These are phyloP conservation scores for Muraenolepis orangiensis DNA, from an alignment of 2,797 vertebrate genomes.

Conservation along the genomic window DNA sequence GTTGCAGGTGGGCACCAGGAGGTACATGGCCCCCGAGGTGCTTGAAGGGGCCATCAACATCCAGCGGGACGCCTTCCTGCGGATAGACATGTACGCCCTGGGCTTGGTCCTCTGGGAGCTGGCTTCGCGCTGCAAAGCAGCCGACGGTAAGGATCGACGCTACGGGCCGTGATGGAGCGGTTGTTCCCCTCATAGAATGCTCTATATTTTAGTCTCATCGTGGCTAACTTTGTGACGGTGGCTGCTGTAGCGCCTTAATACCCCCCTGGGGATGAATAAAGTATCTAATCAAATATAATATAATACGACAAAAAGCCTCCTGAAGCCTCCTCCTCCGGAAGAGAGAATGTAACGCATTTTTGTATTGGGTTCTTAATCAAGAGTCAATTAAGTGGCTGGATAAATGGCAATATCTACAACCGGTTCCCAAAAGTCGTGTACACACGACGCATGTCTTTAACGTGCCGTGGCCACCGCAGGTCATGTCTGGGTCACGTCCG, in stretches of 20 bases:
- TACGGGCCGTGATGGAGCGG: background rate
- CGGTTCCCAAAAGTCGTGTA: too few species aligned
- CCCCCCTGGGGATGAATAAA: background rate
- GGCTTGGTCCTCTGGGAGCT: slow-evolving; percentile 91
- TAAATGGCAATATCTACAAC: too few species aligned
- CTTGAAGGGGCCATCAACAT: slow-evolving; percentile 94
- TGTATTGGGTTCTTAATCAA: too few species aligned
- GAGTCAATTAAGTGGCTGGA: too few species aligned
- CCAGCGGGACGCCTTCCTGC: slow-evolving; percentile 89
- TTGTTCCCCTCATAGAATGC: background rate
- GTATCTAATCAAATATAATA: background rate
- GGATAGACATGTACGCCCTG: slow-evolving; percentile 95
- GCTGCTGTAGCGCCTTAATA: background rate
- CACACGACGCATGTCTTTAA: background rate
- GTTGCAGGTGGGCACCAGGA: slow-evolving; percentile 85
- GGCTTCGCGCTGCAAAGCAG: slow-evolving; percentile 87
- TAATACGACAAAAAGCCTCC: background rate
- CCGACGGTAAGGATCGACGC: slow-evolving; percentile 77
- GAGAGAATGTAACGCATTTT: background rate
- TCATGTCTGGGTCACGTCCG: background rate
- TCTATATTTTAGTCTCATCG: background rate
- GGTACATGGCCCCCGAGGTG: slow-evolving; percentile 95
- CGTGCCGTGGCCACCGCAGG: background rate
- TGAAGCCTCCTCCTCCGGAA: too few species aligned
- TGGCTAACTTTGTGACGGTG: background rate